These are phyloP conservation scores for Heliconius ethilla DNA, from an alignment of 2,888 invertebrate genomes.

Conservation along the genomic window DNA sequence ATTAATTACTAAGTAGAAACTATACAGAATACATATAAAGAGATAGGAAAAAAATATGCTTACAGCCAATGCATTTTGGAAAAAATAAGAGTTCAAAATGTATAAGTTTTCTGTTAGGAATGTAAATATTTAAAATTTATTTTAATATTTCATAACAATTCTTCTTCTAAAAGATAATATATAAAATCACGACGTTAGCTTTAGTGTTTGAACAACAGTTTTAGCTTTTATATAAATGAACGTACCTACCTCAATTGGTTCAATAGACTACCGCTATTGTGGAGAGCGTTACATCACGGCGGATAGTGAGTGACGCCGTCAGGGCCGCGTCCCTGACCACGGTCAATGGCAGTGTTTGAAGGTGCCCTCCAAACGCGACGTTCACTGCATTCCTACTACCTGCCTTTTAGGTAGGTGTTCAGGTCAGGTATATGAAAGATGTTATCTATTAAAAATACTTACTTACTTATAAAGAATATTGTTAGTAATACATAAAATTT, in stretches of 20 bases:
- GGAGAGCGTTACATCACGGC: conserved; percentile 49
- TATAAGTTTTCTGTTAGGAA: no score
- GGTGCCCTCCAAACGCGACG: conserved; percentile 64
- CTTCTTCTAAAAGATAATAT: background rate
- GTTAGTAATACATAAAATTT: background rate
- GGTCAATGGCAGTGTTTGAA: conserved; percentile 77
- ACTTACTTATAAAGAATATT: background rate
- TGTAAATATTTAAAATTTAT: background rate
- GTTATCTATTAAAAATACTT: background rate
- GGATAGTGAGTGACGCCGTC: conserved; percentile 56
- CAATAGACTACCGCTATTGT: conserved; percentile 44
- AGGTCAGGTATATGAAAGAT: background rate
- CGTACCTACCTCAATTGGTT: conserved; percentile 50
- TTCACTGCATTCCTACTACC: conserved; percentile 37
- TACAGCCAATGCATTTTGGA: no score
- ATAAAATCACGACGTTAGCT: background rate
- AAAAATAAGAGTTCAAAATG: no score
- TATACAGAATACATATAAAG: background rate
- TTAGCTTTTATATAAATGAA: conserved; percentile 27
- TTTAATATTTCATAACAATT: background rate
- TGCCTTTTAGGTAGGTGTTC: background rate
- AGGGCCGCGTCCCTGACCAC: conserved; percentile 78
- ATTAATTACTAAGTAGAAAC: conserved; percentile 1
- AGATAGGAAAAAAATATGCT: background rate
- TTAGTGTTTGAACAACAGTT: background rate